Base-by-base conservation (phyloP, 2,797 vertebrate species). In the Neomorphus geoffroyi region DNA sequence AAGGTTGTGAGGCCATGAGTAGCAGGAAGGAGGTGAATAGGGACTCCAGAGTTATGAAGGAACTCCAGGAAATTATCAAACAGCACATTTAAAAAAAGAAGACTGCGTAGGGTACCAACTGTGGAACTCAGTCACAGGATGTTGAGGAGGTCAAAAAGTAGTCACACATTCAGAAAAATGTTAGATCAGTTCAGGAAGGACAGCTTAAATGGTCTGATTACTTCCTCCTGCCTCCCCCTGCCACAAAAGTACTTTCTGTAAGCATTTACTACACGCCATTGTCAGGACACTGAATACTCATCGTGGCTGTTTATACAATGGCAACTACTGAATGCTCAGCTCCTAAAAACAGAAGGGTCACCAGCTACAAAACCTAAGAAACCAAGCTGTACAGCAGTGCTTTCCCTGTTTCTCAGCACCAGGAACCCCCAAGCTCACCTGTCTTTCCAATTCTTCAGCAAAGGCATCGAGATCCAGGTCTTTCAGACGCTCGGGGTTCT, bases 401-500 rank as follows among this genome's bases (percentile, higher is more conserved):
- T 67, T 23, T 13, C 37, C 22, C 46, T 62, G 21, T 24, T 54
- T 39, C 37, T 80, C 78, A 91, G 84, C 81, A 56, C 39, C 50
- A 86, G 46, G 32, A 56, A 23, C 12, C 32, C 18, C 46, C 17
- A 45, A 62, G 19, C 21, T 51, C 95, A 99, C 99, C 99, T 99
- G 99, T 98, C 99, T 99, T 95, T 99, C 99, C 82, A 99, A 98
- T 96, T 99, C 99, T 93, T 99, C 99, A 48, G 99, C 99, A 95
- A 99, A 99, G 39, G 99, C 99, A 84, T 99, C 99, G 1, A 99
- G 97, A 67, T 99, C 99, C 92, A 99, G 98, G 95, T 99, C 99
- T 93, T 99, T 99, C 66, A 99, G 98, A 43, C 99, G 98, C 77
- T 99, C 99, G 0, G 99, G 99, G 90, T 99, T 99, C 97, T 99